Conservation (phyloP, 2,797 vertebrate species). For the Ptychobarbus kaznakovi region DNA sequence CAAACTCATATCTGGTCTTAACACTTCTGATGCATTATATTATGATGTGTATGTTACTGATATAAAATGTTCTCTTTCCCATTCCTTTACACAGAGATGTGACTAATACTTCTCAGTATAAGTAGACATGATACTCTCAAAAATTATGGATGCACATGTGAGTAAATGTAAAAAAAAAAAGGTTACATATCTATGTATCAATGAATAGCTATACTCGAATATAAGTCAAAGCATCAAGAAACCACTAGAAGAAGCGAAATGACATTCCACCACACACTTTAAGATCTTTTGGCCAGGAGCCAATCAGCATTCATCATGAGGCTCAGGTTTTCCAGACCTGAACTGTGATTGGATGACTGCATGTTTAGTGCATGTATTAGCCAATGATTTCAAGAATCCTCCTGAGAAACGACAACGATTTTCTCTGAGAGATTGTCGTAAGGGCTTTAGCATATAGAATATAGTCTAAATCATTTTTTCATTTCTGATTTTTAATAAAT, state of each 20-base stretch:
- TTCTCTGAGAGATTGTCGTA: conserved; percentile 32
- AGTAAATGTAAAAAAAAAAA: conserved; percentile 28
- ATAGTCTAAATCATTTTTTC: conserved; percentile 52
- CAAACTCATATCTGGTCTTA: background rate
- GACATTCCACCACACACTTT: conserved; percentile 23
- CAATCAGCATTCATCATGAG: conserved; percentile 44
- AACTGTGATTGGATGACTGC: conserved; percentile 38
- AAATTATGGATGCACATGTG: conserved; percentile 3
- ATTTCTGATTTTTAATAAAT: conserved; percentile 50
- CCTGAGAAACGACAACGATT: conserved; percentile 16
- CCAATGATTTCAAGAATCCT: conserved; percentile 41
- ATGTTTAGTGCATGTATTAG: conserved; percentile 37
- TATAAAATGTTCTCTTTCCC: conserved; percentile 14
- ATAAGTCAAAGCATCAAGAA: conserved; percentile 16
- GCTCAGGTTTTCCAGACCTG: conserved; percentile 3
- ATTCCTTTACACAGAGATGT: background rate
- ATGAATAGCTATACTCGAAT: conserved; percentile 25
- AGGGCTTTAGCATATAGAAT: conserved; percentile 49
- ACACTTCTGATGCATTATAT: background rate
- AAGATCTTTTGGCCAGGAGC: conserved; percentile 25
- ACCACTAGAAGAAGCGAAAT: conserved; percentile 20
- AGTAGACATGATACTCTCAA: conserved; percentile 16
- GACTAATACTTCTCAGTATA: background rate
- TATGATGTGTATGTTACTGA: background rate
- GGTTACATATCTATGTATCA: conserved; percentile 5